Evolutionary conservation across 2,888 invertebrate genomes (phyloP).

Genomic region (Eubasilissa splendida): DNA sequence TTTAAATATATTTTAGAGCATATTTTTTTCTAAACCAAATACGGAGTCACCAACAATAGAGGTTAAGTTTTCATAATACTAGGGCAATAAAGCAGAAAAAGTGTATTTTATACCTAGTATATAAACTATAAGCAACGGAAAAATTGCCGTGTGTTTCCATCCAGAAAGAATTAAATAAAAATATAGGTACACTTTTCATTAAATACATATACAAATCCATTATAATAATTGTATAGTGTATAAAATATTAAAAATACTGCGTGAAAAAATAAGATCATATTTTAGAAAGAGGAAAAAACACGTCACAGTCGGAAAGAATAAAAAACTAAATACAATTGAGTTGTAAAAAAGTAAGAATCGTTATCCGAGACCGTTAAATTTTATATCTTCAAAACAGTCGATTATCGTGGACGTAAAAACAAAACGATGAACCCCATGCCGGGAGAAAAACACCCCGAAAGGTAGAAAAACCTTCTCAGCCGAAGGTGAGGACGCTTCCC

Average conservation of each 20-base stretch:
- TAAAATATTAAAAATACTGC: background rate
- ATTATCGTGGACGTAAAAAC: constrained; percentile 36
- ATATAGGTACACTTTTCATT: no score
- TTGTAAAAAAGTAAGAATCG: constrained; percentile 28
- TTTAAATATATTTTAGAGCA: no score
- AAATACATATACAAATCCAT: no score
- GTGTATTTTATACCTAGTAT: no score
- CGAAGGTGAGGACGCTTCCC: background rate
- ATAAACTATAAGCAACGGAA: no score
- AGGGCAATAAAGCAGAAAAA: no score
- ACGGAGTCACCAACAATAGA: no score
- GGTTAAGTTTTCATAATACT: no score
- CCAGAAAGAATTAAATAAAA: no score
- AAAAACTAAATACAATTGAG: constrained; percentile 30
- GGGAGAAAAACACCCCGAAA: constrained; percentile 1
- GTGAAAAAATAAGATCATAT: background rate
- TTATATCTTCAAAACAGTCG: constrained; percentile 39
- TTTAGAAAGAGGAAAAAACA: constrained; percentile 2
- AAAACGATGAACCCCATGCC: constrained; percentile 30
- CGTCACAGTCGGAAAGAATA: background rate
- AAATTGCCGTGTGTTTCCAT: no score
- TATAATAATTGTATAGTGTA: no score
- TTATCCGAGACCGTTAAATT: constrained; percentile 24
- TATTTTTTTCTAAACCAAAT: no score
- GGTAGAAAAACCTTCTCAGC: constrained; percentile 3